Evolutionary conservation across 2,113 vertebrate genomes (phyloP).

Genomic region (Burhinus oedicnemus): DNA sequence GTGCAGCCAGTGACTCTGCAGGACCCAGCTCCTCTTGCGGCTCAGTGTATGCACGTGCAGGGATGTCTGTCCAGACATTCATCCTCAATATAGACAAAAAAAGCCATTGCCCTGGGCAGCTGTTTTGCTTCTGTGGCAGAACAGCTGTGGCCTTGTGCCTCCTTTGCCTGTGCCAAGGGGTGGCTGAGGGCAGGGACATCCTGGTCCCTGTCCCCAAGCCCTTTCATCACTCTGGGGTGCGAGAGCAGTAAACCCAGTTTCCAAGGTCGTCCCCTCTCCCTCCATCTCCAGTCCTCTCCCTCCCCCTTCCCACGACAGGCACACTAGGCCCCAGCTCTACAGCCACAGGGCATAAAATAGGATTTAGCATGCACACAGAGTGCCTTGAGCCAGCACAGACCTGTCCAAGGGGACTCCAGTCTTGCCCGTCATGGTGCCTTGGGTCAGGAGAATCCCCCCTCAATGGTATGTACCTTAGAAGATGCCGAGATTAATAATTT

Average conservation of each 20-base stretch:
- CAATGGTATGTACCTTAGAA: not conserved
- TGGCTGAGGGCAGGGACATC: not conserved
- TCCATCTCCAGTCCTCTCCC: not conserved
- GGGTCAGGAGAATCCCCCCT: not conserved
- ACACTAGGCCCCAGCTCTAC: not conserved
- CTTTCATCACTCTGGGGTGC: not conserved
- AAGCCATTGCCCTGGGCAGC: not conserved
- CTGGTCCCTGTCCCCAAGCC: not conserved
- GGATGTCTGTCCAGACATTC: not conserved
- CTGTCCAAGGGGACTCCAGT: not conserved
- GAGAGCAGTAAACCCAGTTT: not conserved
- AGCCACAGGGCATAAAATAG: not conserved
- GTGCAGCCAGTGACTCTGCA: not conserved
- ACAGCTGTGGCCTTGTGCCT: not conserved
- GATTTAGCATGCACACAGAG: not conserved
- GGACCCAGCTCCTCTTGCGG: not conserved
- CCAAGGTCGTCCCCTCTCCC: not conserved
- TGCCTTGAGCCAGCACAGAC: not conserved
- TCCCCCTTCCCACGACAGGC: not conserved
- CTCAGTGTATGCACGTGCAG: accelerated
- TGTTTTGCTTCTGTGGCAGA: not conserved
- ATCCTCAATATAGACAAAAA: not conserved
- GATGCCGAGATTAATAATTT: not conserved
- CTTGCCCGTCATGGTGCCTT: not conserved
- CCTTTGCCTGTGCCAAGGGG: not conserved